Percentiles rank a stretch among this genome's conserved stretches.
phyloP scores from a whole-genome alignment of 2,113 vertebrate genomes.

The Erythrocercus mccallii region DNA sequence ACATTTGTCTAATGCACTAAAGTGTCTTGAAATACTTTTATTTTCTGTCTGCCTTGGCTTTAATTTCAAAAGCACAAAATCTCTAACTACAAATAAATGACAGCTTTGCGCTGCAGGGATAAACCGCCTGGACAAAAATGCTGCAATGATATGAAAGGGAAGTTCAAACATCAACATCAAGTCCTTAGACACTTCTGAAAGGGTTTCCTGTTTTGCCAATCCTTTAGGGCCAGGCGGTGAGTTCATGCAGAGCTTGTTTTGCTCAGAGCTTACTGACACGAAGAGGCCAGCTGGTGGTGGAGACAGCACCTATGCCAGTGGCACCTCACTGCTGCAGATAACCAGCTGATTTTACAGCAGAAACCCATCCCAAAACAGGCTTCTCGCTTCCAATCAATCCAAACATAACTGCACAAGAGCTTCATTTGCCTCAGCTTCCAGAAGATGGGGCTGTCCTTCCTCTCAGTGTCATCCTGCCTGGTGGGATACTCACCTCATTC shows the following conservation, averaged over 20 bases:
- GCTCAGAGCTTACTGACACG: background rate
- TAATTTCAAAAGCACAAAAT: conserved; percentile 9
- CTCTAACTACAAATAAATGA: conserved; percentile 2
- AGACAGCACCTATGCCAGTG: background rate
- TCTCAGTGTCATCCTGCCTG: background rate
- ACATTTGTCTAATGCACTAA: background rate
- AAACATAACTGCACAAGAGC: background rate
- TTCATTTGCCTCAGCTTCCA: background rate
- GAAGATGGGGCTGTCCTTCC: background rate
- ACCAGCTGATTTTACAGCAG: background rate
- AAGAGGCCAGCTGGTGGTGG: fast-evolving
- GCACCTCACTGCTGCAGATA: background rate
- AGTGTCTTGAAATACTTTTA: background rate
- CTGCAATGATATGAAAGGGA: conserved; percentile 29
- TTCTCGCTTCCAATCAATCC: background rate
- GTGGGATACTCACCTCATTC: background rate
- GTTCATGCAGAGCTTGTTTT: background rate
- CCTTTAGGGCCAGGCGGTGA: background rate
- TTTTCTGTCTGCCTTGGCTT: background rate
- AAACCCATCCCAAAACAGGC: background rate
- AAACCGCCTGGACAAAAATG: background rate
- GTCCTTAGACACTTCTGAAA: conserved; percentile 50
- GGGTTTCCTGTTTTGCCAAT: conserved; percentile 40
- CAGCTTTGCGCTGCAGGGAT: background rate
- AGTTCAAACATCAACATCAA: conserved; percentile 25